A percentile compares a stretch with the other conserved stretches of the same genome.
Evolutionary conservation across 2,888 invertebrate species (phyloP).

Genomic region (Oligia fasciuncula): DNA sequence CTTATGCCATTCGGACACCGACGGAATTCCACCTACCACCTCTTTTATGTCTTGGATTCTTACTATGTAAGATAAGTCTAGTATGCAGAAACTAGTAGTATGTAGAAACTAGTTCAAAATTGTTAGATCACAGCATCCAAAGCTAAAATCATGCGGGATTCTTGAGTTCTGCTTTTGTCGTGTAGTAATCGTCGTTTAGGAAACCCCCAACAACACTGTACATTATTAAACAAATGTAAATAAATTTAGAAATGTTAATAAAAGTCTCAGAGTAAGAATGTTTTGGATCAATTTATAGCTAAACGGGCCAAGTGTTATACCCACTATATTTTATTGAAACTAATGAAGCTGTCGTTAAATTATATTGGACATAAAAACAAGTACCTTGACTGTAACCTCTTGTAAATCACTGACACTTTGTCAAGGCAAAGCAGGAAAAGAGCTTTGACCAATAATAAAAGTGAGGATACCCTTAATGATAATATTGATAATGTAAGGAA

Average conservation of each 20-base stretch:
- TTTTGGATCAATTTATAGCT: conserved; percentile 40
- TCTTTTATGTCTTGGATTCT: conserved; percentile 18
- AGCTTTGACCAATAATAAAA: background rate
- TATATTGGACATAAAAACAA: conserved; percentile 25
- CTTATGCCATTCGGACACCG: conserved; percentile 70
- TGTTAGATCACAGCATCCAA: background rate
- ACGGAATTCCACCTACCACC: conserved; percentile 31
- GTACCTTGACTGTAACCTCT: background rate
- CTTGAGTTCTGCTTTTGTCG: background rate
- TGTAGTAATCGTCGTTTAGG: background rate
- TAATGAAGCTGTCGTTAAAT: conserved; percentile 30
- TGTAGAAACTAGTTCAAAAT: background rate
- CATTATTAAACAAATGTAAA: conserved; percentile 1
- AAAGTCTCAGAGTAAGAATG: conserved; percentile 34
- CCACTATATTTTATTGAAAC: conserved; percentile 33
- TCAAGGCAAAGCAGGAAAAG: background rate
- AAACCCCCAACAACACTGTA: background rate
- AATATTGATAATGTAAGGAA: background rate
- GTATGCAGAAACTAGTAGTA: no score
- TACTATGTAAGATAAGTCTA: background rate
- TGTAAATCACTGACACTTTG: background rate
- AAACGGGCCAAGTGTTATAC: conserved; percentile 1
- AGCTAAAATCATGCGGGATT: background rate
- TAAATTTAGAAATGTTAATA: conserved; percentile 27
- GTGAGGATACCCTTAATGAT: background rate